Conservation (phyloP, 1,140 invertebrate species). For the Pomacea maculata region DNA sequence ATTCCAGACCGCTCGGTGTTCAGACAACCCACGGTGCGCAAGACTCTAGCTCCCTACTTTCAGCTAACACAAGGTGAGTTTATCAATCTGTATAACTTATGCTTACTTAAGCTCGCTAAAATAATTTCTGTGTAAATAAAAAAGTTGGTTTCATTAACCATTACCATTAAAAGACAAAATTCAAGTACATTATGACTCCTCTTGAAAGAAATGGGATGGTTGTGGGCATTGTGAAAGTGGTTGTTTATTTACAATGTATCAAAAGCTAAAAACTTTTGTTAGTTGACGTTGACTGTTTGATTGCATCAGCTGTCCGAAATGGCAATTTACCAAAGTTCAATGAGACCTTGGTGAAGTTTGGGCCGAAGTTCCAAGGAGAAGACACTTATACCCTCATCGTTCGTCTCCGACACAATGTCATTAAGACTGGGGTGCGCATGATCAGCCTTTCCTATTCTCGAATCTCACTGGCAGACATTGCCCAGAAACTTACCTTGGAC, state of each 20-base stretch:
- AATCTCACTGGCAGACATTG: slow-evolving; percentile 95
- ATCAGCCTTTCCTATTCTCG: slow-evolving; percentile 97
- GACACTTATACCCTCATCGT: slow-evolving; percentile 95
- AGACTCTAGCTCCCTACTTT: slow-evolving; percentile 93
- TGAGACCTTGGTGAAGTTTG: slow-evolving; percentile 85
- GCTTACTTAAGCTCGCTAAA: not conserved
- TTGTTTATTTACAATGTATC: not conserved
- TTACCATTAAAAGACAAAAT: not conserved
- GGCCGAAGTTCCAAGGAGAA: slow-evolving; percentile 72
- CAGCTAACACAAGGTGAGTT: slow-evolving; percentile 86
- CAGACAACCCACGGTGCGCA: slow-evolving; percentile 84
- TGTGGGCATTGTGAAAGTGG: not conserved
- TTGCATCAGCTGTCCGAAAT: slow-evolving; percentile 81
- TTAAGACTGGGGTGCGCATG: slow-evolving; percentile 97
- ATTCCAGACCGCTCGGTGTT: slow-evolving; percentile 86
- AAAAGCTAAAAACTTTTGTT: not conserved
- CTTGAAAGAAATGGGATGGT: not conserved
- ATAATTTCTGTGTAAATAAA: not conserved
- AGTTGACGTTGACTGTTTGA: not conserved
- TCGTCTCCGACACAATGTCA: slow-evolving; percentile 94
- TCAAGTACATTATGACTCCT: not conserved
- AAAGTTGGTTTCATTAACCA: not conserved
- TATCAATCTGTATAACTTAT: not conserved
- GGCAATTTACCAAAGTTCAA: slow-evolving; percentile 95
- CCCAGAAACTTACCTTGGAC: slow-evolving; percentile 90